These are phyloP conservation scores for Sciaenops ocellatus DNA, from an alignment of 2,797 vertebrate species.

Conservation along the genomic window DNA sequence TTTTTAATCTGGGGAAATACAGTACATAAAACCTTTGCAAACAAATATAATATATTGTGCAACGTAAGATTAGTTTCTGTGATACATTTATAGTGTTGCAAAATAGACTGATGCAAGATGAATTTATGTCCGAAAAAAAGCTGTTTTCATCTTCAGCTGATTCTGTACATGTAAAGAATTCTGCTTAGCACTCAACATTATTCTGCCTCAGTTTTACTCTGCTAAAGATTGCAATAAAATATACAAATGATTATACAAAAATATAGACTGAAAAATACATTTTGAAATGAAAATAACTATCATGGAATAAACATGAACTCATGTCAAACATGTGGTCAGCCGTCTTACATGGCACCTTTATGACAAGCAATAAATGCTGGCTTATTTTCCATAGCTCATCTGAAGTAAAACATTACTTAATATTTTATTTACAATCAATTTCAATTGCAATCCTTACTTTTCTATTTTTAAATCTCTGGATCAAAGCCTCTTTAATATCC, in stretches of 20 bases:
- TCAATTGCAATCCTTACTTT: conserved; percentile 11
- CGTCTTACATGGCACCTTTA: not conserved
- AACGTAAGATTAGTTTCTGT: not conserved
- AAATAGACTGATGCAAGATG: not conserved
- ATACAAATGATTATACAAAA: not conserved
- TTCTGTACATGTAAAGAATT: too few relatives aligned
- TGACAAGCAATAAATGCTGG: not conserved
- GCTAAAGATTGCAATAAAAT: too few relatives aligned
- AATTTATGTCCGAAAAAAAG: too few relatives aligned
- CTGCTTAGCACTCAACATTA: not conserved
- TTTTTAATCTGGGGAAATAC: too few relatives aligned
- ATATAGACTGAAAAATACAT: not conserved
- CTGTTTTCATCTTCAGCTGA: not conserved
- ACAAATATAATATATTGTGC: not conserved
- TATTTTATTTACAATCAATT: not conserved
- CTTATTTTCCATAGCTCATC: not conserved
- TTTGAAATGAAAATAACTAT: too few relatives aligned
- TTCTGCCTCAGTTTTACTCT: too few relatives aligned
- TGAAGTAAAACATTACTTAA: not conserved
- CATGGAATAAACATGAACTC: too few relatives aligned
- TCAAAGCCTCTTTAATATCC: conserved; percentile 66
- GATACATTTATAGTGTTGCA: too few relatives aligned
- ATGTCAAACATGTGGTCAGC: too few relatives aligned
- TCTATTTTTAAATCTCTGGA: conserved; percentile 33
- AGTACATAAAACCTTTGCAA: too few relatives aligned